A percentile compares a stretch with the other conserved stretches of the same genome.
Conservation (phyloP, 2,888 invertebrate species). For the Timandra comae region DNA sequence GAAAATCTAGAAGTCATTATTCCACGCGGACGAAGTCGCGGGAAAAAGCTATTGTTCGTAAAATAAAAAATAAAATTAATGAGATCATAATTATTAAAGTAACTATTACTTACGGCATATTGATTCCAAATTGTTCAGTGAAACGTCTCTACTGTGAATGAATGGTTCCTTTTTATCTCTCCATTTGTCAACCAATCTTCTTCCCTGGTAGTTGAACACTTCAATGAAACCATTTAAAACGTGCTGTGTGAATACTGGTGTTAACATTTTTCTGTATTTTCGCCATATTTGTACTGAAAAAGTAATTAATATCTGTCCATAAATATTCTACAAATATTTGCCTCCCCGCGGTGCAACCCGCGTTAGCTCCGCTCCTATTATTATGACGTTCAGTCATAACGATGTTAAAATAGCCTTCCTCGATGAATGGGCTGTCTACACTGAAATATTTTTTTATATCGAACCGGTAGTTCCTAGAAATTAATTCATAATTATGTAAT, state of each 20-base stretch:
- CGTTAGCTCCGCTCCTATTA: background rate
- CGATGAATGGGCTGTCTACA: background rate
- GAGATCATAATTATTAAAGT: too few species aligned
- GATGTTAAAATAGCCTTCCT: background rate
- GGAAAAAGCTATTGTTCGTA: too few species aligned
- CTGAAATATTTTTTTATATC: background rate
- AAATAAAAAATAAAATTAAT: too few species aligned
- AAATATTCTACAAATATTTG: background rate
- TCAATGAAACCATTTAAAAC: background rate
- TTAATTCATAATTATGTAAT: too few species aligned
- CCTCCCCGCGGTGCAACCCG: background rate
- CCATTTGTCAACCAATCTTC: slow-evolving; percentile 51
- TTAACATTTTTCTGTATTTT: slow-evolving; percentile 8
- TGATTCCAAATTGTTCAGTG: slow-evolving; percentile 46
- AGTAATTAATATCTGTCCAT: background rate
- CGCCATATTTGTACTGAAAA: slow-evolving; percentile 16
- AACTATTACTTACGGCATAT: slow-evolving; percentile 59
- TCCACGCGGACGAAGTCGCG: too few species aligned
- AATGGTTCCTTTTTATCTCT: slow-evolving; percentile 36
- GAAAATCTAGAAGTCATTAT: too few species aligned
- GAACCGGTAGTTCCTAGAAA: too few species aligned
- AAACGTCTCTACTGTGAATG: background rate
- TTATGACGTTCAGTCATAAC: background rate
- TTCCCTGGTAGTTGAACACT: slow-evolving; percentile 18
- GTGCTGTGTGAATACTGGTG: slow-evolving; percentile 8